These are phyloP conservation scores for Marmota monax DNA, from an alignment of 2,113 vertebrate genomes.

Conservation along the genomic window DNA sequence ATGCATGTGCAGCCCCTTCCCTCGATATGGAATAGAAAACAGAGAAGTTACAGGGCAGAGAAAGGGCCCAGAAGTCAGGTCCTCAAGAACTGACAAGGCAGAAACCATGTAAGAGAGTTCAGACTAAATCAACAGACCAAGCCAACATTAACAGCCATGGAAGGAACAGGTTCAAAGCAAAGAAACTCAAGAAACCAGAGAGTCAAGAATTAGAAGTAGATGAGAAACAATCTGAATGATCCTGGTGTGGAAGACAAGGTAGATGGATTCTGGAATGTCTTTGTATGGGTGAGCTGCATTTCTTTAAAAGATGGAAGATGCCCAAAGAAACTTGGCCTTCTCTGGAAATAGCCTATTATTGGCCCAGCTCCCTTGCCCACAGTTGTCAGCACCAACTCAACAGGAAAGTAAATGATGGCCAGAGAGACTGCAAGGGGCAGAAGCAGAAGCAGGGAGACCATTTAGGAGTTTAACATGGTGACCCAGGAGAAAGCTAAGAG, in stretches of 20 bases:
- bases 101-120: background rate
- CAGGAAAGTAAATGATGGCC: background rate
- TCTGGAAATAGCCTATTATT: background rate
- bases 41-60: background rate
- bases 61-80: background rate
- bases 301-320: background rate
- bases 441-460: background rate
- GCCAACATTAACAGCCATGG: background rate
- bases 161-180: background rate
- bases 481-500: background rate
- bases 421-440: background rate
- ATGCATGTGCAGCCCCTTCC: background rate
- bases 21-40: background rate
- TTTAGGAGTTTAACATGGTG: background rate
- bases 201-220: background rate
- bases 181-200: background rate
- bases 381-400: background rate
- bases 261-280: background rate
- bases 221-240: background rate
- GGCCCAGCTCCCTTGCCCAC: background rate
- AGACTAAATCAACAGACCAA: background rate
- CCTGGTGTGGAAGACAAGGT: background rate
- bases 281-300: background rate
- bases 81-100: background rate
- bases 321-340: background rate